Conservation (phyloP, 2,888 invertebrate genomes). For the Lasioglossum villosulum region DNA sequence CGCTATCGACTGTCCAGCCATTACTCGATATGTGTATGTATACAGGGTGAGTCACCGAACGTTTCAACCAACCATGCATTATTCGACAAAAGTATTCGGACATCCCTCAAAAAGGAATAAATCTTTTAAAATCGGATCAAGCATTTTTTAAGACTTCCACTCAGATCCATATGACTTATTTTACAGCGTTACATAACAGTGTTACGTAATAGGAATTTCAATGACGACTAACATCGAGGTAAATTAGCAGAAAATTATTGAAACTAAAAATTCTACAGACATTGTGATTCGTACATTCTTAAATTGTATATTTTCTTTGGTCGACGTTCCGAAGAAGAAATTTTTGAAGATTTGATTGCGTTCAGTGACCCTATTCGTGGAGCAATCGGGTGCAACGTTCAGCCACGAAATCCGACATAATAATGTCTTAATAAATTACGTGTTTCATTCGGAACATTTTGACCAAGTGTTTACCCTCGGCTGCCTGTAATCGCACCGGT, state of each 20-base stretch:
- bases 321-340: too few species aligned
- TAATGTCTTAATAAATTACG: slow-evolving; percentile 49
- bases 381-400: slow-evolving; percentile 35
- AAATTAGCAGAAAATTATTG: too few species aligned
- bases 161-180: not conserved
- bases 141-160: not conserved
- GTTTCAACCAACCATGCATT: not conserved
- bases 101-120: too few species aligned
- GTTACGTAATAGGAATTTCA: not conserved
- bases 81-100: not conserved
- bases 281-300: not conserved
- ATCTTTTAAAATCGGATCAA: too few species aligned
- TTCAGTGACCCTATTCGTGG: slow-evolving; percentile 41
- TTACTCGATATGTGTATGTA: slow-evolving; percentile 16
- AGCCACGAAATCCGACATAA: slow-evolving; percentile 42
- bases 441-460: slow-evolving; percentile 4
- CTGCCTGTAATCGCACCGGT: slow-evolving; percentile 14
- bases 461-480: slow-evolving; percentile 15
- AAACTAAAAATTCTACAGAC: too few species aligned
- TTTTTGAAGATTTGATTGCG: not conserved
- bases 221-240: too few species aligned
- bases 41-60: not conserved
- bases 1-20: slow-evolving; percentile 37
- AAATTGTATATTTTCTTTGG: not conserved
- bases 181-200: too few species aligned